Percentiles rank a stretch among this genome's conserved stretches.
Evolutionary conservation across 1,140 invertebrate species (phyloP).

Genomic region (Calephelis virginiensis): DNA sequence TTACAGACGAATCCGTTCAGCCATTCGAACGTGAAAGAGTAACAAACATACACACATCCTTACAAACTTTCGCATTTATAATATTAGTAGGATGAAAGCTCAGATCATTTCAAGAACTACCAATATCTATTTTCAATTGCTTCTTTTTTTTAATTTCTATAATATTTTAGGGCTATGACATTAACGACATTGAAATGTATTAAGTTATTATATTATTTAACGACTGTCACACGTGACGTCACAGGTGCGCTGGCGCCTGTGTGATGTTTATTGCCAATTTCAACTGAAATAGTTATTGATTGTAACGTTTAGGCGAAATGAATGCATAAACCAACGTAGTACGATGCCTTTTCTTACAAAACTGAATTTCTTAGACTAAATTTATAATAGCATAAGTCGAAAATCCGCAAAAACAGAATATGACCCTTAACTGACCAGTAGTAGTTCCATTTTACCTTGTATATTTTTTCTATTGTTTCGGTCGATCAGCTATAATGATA

Average conservation of each 20-base stretch:
- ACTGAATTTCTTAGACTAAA: background rate
- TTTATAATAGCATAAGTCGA: background rate
- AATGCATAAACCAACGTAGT: background rate
- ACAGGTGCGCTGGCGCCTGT: slow-evolving; percentile 54
- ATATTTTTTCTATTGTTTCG: slow-evolving; percentile 62
- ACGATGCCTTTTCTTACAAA: background rate
- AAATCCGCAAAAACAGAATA: background rate
- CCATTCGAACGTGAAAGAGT: too few species aligned
- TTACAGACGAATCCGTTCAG: too few species aligned
- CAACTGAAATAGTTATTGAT: slow-evolving; percentile 33
- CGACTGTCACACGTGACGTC: slow-evolving; percentile 47
- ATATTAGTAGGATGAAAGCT: too few species aligned
- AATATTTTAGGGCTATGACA: background rate
- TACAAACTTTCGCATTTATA: too few species aligned
- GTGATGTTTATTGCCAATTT: slow-evolving; percentile 48
- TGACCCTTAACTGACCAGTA: background rate
- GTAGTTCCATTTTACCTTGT: slow-evolving; percentile 21
- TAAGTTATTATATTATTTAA: slow-evolving; percentile 23
- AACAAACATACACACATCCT: too few species aligned
- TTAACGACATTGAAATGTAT: background rate
- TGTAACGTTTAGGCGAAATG: slow-evolving; percentile 16
- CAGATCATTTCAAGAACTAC: too few species aligned
- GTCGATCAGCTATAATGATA: slow-evolving; percentile 71
- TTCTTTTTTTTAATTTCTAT: too few species aligned
- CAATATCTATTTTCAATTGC: too few species aligned